Evolutionary conservation across 2,888 invertebrate species (phyloP), one percentile per base, ranked within the genome.

Genomic region (Nipponacmea schrenckii): DNA sequence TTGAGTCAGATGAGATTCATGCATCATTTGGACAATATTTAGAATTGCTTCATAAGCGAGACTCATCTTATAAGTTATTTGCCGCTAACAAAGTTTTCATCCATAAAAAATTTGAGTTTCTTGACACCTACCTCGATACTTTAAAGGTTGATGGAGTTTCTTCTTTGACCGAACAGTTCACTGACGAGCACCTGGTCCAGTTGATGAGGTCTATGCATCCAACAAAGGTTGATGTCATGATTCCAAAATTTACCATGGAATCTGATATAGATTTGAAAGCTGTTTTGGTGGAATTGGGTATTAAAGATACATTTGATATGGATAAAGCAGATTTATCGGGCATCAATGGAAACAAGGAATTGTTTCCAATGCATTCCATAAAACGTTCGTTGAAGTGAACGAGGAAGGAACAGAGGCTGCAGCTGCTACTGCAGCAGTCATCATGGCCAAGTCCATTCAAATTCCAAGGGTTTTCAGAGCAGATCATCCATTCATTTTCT

Each of bases 321-420:
- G 26, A 27, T 0, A 74, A 75, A 15, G 85, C 87, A 14, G 83
- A 89, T 70, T 77, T 89, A 12, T 83, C 84, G 17, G 85, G 83
- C 10, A 85, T 87, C 68, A 79, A 79, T 45, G 76, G 76, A 8
- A 73, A 68, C 0, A 75, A 75, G 12, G 72, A 77, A n/a, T 66
- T 85, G 20, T 88, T 7, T 84, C 84, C 0, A 73, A 82, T 50
- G 83, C 87, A 4, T 68, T 85, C 12, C 88, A 88, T 75, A 86
- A 87, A 75, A 86, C 88, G 2, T 87, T 85, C 73, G 79, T 88
- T 26, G 85, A 88, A 64, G 86, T 87, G 0, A 85, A 85, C 68
- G 87, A 88, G 72, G 84, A 87, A 68, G 88, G 87, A 0, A 81
- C 85, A 1, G 87, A 86, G 67, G 87, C 88, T 2, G 86, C 88